Base-by-base conservation (phyloP, 2,797 vertebrate species). In the Trichosurus vulpecula region DNA sequence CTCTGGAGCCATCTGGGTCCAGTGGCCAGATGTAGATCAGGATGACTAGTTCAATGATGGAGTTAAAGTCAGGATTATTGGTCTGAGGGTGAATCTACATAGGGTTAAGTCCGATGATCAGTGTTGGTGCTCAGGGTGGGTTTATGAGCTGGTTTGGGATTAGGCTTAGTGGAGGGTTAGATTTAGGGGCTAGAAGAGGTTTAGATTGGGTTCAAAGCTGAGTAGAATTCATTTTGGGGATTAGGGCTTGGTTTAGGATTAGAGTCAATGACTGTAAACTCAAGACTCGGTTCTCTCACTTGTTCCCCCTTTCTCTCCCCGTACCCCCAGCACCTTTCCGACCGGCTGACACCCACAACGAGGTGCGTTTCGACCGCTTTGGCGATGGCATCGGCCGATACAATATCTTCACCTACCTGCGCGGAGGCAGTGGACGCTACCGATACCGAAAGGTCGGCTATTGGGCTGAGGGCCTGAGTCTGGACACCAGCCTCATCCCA, bases 371-470 rank as follows among this genome's bases (percentile, higher is more conserved):
- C 30, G 99, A 99, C 98, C 97, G 98, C 19, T 99, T 99, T 0
- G 99, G 99, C 0, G 99, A 99, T 22, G 99, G 99, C 94, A 99
- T 99, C 0, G 99, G 99, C 41, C 99, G 99, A 95, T 99, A 99
- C 99, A 99, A 99, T 98, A 99, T 99, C 98, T 99, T 99, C 97
- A 99, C 99, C 97, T 99, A 99, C 96, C 99, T 99, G 98, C 98
- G 98, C 94, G 97, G 98, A 10, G 99, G 99, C 0, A 52, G 94
- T 0, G 99, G 99, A 35, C 99, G 98, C 96, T 99, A 99, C 12
- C 96, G 98, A 91, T 99, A 99, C 97, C 99, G 98, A 98, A 99
- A 99, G 97, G 99, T 99, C 31, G 99, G 99, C 95, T 99, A 99
- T 98, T 99, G 99, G 99, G 99, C 99, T 16, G 99, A 99, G 97